Evolutionary conservation across 1,140 invertebrate genomes (phyloP).

Genomic region (Apis laboriosa): DNA sequence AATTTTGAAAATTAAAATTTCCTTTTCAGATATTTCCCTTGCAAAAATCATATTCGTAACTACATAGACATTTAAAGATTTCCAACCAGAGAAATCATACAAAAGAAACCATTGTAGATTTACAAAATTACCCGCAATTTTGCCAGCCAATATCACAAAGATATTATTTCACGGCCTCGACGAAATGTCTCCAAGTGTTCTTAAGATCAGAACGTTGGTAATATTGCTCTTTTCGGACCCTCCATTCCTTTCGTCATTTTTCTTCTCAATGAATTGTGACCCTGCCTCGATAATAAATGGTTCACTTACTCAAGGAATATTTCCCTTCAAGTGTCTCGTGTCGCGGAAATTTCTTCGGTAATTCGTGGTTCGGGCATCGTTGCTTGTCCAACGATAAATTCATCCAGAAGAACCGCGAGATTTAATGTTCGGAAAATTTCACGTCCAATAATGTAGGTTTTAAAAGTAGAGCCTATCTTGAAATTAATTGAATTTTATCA

Average conservation of each 20-base stretch:
- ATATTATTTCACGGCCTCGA: background rate
- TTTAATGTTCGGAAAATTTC: background rate
- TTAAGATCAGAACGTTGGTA: constrained; percentile 1
- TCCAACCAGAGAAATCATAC: background rate
- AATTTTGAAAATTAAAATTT: too few species aligned
- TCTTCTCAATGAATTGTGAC: constrained; percentile 21
- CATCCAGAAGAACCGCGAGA: too few species aligned
- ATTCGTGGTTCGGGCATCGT: background rate
- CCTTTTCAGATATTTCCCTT: too few species aligned
- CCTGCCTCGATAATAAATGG: constrained; percentile 22
- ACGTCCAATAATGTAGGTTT: too few species aligned
- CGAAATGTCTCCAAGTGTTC: background rate
- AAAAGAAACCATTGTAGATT: background rate
- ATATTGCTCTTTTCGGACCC: background rate
- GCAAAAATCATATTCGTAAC: too few species aligned
- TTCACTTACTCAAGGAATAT: constrained; percentile 24
- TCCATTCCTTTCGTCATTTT: constrained; percentile 9
- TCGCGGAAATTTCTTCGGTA: constrained; percentile 8
- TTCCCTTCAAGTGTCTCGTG: background rate
- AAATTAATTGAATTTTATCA: background rate
- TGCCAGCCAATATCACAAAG: background rate
- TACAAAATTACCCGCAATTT: background rate
- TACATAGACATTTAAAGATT: too few species aligned
- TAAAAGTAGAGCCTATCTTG: background rate
- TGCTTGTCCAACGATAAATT: background rate